A percentile compares a stretch with the other conserved stretches of the same genome.
Conservation (phyloP, 64 coral and sea anemone genomes). For the Hydrozoanthus tunicans region DNA sequence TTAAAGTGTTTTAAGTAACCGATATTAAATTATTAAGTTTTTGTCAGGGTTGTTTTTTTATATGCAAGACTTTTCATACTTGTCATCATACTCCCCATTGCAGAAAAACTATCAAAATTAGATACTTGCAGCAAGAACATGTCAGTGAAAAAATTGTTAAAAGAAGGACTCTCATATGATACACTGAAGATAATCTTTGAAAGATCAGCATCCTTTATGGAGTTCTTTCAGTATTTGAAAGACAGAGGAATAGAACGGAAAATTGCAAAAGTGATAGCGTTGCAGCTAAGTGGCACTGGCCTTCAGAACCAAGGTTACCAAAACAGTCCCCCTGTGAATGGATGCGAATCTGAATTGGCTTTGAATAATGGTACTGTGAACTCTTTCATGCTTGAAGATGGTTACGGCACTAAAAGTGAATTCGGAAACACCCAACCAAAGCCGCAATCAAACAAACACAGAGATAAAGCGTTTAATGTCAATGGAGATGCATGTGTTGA, state of each 20-base stretch:
- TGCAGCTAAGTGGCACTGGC: conserved; percentile 77
- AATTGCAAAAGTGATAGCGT: conserved; percentile 74
- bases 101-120: conserved; percentile 86
- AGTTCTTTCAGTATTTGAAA: conserved; percentile 85
- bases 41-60: no score
- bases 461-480: conserved; percentile 31
- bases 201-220: conserved; percentile 86
- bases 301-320: conserved; percentile 81
- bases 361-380: not conserved
- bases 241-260: conserved; percentile 89
- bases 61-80: no score
- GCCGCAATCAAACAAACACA: not conserved
- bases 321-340: not conserved
- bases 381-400: not conserved
- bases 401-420: not conserved
- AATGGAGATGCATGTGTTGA: conserved; percentile 35
- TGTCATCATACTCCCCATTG: not conserved
- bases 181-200: conserved; percentile 81
- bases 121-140: conserved; percentile 90
- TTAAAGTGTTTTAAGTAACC: no score
- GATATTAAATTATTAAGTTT: no score
- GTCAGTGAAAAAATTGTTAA: conserved; percentile 69
- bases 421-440: not conserved
- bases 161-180: conserved; percentile 85
- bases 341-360: not conserved